phyloP scores from a whole-genome alignment of 2,888 invertebrate genomes.

The Caenorhabditis parvicauda region DNA sequence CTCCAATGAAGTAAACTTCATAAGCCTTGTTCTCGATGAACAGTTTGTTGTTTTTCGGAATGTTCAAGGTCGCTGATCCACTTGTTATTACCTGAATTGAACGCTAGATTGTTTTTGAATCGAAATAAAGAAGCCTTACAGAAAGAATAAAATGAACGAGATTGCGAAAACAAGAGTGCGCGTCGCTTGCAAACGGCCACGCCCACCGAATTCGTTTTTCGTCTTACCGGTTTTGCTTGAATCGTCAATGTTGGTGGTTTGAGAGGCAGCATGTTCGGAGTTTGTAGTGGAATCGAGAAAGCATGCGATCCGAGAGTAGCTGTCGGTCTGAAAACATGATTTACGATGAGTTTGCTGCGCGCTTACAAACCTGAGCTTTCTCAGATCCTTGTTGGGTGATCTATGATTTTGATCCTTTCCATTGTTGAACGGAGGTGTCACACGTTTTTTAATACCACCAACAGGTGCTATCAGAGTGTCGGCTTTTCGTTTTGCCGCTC shows the following conservation, averaged over 20 bases:
- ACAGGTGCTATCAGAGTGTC: too few relatives aligned
- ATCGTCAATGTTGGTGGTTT: slow-evolving; percentile 3
- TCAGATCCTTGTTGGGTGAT: too few relatives aligned
- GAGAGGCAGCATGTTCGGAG: too few relatives aligned
- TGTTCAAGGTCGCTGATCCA: slow-evolving; percentile 46
- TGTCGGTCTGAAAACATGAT: slow-evolving; percentile 18
- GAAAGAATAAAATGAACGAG: background rate
- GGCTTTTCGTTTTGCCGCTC: too few relatives aligned
- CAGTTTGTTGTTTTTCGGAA: slow-evolving; percentile 61
- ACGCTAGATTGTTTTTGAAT: background rate
- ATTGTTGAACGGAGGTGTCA: too few relatives aligned
- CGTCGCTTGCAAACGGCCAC: background rate
- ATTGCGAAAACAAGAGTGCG: background rate
- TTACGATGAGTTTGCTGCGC: too few relatives aligned
- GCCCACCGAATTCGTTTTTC: too few relatives aligned
- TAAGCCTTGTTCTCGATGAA: slow-evolving; percentile 63
- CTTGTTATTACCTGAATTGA: slow-evolving; percentile 5
- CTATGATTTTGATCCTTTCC: too few relatives aligned
- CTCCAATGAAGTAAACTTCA: slow-evolving; percentile 59
- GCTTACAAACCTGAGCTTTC: too few relatives aligned
- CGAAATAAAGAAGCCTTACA: background rate
- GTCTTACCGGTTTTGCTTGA: too few relatives aligned
- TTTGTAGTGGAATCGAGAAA: slow-evolving; percentile 5
- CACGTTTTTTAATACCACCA: too few relatives aligned
- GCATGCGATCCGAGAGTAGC: slow-evolving; percentile 22